phyloP scores from a whole-genome alignment of 2,113 vertebrate species.

The Hoplias malabaricus region DNA sequence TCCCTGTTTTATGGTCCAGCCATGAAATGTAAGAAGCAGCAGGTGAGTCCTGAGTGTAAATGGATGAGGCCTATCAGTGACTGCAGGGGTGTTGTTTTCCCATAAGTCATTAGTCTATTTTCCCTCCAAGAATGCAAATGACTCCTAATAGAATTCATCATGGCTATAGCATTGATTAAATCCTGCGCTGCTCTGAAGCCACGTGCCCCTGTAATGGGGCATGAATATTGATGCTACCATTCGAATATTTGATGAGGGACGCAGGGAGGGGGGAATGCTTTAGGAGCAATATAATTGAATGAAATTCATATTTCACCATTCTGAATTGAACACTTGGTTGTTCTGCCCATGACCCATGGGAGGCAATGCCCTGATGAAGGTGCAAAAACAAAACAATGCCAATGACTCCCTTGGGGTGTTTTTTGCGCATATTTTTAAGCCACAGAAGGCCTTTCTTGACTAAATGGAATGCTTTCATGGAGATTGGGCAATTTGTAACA shows the following conservation, averaged over 20 bases:
- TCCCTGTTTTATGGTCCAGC: neutral
- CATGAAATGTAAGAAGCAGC: neutral
- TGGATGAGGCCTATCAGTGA: neutral
- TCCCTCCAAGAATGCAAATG: slow-evolving; percentile 33
- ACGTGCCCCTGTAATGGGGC: slow-evolving; percentile 33
- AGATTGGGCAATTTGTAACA: slow-evolving; percentile 14
- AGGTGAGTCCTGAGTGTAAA: neutral
- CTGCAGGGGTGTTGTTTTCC: neutral
- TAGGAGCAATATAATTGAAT: slow-evolving; percentile 45
- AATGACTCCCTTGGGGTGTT: slow-evolving; percentile 1
- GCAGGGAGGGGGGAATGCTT: slow-evolving; percentile 25
- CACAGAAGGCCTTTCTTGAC: neutral
- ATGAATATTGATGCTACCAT: slow-evolving; percentile 51
- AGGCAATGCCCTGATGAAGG: slow-evolving; percentile 9
- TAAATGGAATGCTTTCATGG: neutral
- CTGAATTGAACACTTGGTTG: slow-evolving; percentile 30
- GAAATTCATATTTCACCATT: slow-evolving; percentile 47
- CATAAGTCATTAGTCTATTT: slow-evolving; percentile 1
- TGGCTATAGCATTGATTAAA: slow-evolving; percentile 45
- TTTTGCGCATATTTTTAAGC: neutral
- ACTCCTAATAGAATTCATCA: slow-evolving; percentile 40
- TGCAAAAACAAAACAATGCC: neutral
- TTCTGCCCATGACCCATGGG: slow-evolving; percentile 25
- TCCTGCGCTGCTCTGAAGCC: slow-evolving; percentile 39
- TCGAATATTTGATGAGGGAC: slow-evolving; percentile 35